Evolutionary conservation across 2,888 invertebrate species (phyloP), one percentile per base, ranked within the genome.

Genomic region (Plebejus anna): DNA sequence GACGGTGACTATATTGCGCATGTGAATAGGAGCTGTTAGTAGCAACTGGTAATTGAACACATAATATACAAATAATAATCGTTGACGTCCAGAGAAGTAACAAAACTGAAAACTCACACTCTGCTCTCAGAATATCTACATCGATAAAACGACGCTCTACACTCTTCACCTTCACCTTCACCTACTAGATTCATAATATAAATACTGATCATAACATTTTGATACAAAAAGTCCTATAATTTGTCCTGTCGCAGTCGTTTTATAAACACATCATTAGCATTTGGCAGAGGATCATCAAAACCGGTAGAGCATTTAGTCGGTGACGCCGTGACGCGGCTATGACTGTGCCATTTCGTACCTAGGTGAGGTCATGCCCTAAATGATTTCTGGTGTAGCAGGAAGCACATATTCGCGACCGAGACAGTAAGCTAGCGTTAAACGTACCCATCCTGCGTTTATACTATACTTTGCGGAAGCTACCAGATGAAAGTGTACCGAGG

Each of bases 381-480:
- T 81, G 79, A 82, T 82, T 83, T 84, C 84, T 86, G 85, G 82
- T 84, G 83, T 82, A 82, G 82, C 89, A 88, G 90, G 90, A 90
- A 87, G 82, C 81, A 80, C 84, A 84, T 82, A 85, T 89, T 87
- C 80, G 84, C 80, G 80, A 78, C 83, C 79, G 77, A 81, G 80
- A 81, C 80, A 79, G 78, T 80, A 80, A 79, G 78, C 77, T 80
- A 78, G 78, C 47, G 16, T 80, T 81, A 81, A 81, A 81, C 79
- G 79, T 77, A 79, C 78, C 76, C 80, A 81, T 81, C 80, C 80
- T 80, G 80, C 77, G 78, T 80, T 76, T 76, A 80, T 76, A 78
- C 22, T 22, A 78, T 79, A 76, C 79, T 78, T 82, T 81, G 79
- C 84, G 83, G 84, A 84, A 85, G 81, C 81, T 80, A 77, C 81